These are phyloP conservation scores for Plecotus auritus DNA, from an alignment of 2,113 vertebrate species.

Conservation along the genomic window DNA sequence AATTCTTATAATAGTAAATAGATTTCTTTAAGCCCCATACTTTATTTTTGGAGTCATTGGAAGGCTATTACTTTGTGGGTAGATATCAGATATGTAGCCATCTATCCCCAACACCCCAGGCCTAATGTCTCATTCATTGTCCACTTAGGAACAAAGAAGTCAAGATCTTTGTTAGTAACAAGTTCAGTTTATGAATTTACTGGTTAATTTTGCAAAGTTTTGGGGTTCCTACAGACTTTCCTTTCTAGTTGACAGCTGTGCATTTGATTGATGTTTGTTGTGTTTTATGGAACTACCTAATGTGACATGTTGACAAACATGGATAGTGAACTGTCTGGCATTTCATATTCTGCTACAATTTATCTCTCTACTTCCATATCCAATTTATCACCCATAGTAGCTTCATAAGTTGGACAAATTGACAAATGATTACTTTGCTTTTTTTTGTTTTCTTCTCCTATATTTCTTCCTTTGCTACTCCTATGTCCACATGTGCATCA, in stretches of 20 bases:
- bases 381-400: background rate
- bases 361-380: background rate
- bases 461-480: background rate
- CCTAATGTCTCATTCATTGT: background rate
- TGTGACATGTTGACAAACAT: background rate
- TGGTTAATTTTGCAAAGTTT: background rate
- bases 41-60: background rate
- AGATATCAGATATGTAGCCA: background rate
- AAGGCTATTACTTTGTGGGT: background rate
- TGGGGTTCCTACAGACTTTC: background rate
- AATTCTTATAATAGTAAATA: background rate
- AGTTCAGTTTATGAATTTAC: background rate
- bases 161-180: background rate
- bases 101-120: background rate
- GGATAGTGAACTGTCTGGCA: background rate
- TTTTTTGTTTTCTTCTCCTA: background rate
- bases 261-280: background rate
- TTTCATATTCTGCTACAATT: background rate
- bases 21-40: background rate
- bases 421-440: background rate
- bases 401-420: background rate
- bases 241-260: background rate
- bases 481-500: background rate
- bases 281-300: background rate
- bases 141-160: background rate